Evolutionary conservation across 1,140 invertebrate genomes (phyloP).

Genomic region (Euwallacea fornicatus): DNA sequence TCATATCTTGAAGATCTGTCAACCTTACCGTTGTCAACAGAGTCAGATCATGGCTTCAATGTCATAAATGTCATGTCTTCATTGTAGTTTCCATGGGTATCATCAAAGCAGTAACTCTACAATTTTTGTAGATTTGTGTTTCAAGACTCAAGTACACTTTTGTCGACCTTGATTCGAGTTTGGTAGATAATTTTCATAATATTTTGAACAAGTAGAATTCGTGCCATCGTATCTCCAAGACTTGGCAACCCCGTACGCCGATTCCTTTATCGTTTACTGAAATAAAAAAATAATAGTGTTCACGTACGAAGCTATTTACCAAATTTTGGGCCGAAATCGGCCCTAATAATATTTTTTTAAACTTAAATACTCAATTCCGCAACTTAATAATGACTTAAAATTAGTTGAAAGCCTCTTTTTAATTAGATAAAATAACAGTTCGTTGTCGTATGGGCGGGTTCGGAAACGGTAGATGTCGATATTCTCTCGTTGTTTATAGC

Average conservation of each 20-base stretch:
- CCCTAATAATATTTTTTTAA: neutral
- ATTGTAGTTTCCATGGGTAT: too few relatives aligned
- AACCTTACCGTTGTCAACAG: too few relatives aligned
- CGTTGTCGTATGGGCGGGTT: constrained; percentile 42
- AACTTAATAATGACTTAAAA: neutral
- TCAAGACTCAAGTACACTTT: too few relatives aligned
- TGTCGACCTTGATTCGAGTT: neutral
- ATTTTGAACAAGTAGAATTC: neutral
- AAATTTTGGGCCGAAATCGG: neutral
- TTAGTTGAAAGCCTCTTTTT: constrained; percentile 14
- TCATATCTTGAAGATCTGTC: too few relatives aligned
- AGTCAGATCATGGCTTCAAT: too few relatives aligned
- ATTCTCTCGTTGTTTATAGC: constrained; percentile 41
- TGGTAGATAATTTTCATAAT: neutral
- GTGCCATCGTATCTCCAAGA: neutral
- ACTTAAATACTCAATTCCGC: neutral
- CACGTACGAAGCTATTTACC: neutral
- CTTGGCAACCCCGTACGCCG: neutral
- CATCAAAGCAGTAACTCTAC: too few relatives aligned
- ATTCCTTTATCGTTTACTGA: constrained; percentile 3
- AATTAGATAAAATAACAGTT: constrained; percentile 34
- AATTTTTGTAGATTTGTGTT: too few relatives aligned
- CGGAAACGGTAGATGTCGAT: constrained; percentile 39
- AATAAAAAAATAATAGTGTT: constrained; percentile 5
- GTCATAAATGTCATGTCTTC: too few relatives aligned